Base-by-base conservation (phyloP, 2,113 vertebrate genomes). In the Chrysemys picta region DNA sequence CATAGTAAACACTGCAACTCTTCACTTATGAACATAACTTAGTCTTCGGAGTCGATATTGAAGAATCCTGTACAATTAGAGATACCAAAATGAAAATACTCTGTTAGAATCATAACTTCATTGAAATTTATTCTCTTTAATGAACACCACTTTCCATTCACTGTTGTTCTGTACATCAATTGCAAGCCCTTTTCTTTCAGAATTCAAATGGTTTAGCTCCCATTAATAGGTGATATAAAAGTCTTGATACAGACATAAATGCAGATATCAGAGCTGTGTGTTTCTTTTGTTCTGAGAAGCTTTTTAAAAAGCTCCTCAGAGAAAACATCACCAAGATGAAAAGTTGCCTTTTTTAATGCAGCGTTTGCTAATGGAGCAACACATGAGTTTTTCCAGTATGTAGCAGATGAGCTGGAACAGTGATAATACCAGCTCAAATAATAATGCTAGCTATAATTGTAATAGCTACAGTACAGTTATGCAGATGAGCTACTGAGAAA, bases 201-300 rank as follows among this genome's bases (percentile, higher is more conserved):
- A 91, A 94, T 94, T 47, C 94, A 91, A 94, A 96, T 95, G 92
- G 91, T 96, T 96, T 96, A 95, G 94, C 85, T 97, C 84, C 50
- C 88, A 87, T 96, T 97, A 97, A 97, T 96, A 95, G 95, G 93
- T 96, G 84, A 88, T 95, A 96, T 97, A 96, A 91, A 91, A 94
- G 82, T 93, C 96, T 92, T 95, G 85, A 91, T 95, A 89, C 94
- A 92, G 88, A 96, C 95, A 94, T 56, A 85, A 96, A 92, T 3
- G 49, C 85, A 95, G 91, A 94, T 92, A 97, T 96, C 96, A 95
- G 84, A 95, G 92, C 94, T 89, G 14, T 89, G 84, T 95, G 89
- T 91, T 85, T 96, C 95, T 95, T 89, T 97, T 94, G 94, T 95
- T 92, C 95, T 59, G 89, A 87, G 85, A 96, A 93, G 93, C 91